A percentile compares a stretch with the other conserved stretches of the same genome.
These are phyloP conservation scores for Plagodis pulveraria DNA, from an alignment of 2,888 invertebrate species.

Conservation along the genomic window DNA sequence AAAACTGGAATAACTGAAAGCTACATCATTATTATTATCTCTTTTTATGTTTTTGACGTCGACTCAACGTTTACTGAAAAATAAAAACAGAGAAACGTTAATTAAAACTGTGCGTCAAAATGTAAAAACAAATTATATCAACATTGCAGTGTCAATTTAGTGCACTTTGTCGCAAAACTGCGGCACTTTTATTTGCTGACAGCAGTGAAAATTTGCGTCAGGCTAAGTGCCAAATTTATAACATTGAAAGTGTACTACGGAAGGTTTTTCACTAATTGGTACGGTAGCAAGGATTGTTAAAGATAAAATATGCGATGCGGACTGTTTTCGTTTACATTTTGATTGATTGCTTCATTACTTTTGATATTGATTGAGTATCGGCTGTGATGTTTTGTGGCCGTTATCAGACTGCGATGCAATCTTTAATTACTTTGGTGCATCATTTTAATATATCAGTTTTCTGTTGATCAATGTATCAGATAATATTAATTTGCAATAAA, in stretches of 20 bases:
- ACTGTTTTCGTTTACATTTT: constrained; percentile 80
- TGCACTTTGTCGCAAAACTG: constrained; percentile 70
- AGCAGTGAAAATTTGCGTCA: constrained; percentile 81
- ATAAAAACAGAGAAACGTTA: constrained; percentile 42
- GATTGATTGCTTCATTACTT: constrained; percentile 77
- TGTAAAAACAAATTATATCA: constrained; percentile 54
- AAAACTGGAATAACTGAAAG: too few species aligned
- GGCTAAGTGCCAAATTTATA: constrained; percentile 85
- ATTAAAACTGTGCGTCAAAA: constrained; percentile 54
- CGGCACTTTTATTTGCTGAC: constrained; percentile 79
- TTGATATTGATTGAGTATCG: constrained; percentile 52
- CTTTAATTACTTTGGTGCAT: constrained; percentile 22
- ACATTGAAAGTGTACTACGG: constrained; percentile 70
- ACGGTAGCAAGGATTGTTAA: constrained; percentile 79
- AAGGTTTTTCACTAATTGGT: constrained; percentile 83
- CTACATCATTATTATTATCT: too few species aligned
- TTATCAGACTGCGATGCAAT: constrained; percentile 17
- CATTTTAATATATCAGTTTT: constrained; percentile 8
- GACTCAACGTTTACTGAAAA: constrained; percentile 16
- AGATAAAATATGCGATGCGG: constrained; percentile 83
- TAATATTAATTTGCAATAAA: not conserved
- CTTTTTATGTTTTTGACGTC: not conserved
- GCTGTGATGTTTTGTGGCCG: constrained; percentile 18
- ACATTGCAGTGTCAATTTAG: constrained; percentile 68
- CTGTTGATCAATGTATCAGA: not conserved